Conservation (phyloP, 2,888 invertebrate genomes). For the Sinotaia quadrata region DNA sequence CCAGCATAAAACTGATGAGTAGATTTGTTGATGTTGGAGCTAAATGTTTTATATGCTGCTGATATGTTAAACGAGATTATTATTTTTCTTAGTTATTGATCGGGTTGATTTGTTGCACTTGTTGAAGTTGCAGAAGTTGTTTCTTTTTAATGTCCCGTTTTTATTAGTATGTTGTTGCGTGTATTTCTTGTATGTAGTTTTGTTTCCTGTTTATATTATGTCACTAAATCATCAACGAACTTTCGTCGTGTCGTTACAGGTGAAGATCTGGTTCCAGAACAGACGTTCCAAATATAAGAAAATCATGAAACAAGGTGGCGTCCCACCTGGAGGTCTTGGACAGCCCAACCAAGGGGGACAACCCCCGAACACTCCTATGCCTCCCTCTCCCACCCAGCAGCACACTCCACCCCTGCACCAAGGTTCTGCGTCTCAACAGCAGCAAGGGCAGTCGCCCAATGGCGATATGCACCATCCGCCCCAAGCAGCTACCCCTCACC, state of each 20-base stretch:
- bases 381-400: constrained; percentile 26
- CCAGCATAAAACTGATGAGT: too few relatives aligned
- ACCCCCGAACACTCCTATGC: background rate
- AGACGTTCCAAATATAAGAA: constrained; percentile 39
- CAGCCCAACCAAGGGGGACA: background rate
- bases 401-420: constrained; percentile 26
- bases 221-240: too few relatives aligned
- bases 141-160: background rate
- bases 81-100: too few relatives aligned
- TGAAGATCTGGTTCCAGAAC: constrained; percentile 41
- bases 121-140: background rate
- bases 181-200: background rate
- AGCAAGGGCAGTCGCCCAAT: constrained; percentile 17
- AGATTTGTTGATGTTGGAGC: too few relatives aligned
- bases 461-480: constrained; percentile 24
- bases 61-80: too few relatives aligned
- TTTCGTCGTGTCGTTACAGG: too few relatives aligned
- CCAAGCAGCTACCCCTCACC: constrained; percentile 17
- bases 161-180: background rate
- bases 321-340: constrained; percentile 11
- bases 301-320: constrained; percentile 38
- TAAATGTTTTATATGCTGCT: too few relatives aligned
- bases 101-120: background rate
- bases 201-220: background rate
- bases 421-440: constrained; percentile 31